Percentiles rank a stretch among this genome's conserved stretches.
Evolutionary conservation across 2,797 vertebrate genomes (phyloP).

Genomic region (Ataeniobius toweri): DNA sequence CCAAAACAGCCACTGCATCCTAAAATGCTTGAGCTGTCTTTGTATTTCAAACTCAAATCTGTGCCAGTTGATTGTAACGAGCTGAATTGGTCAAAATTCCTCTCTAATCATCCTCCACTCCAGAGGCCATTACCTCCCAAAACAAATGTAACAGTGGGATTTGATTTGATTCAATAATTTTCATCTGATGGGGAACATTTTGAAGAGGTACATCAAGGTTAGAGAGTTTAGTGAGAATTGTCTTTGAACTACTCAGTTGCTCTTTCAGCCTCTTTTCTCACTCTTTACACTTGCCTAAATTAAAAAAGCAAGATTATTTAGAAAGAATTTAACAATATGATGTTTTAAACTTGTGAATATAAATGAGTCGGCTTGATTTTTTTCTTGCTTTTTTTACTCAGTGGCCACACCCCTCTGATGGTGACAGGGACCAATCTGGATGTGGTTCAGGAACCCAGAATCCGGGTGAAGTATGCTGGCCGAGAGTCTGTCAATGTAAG

Average conservation of each 20-base stretch:
- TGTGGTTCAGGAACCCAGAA: conserved; percentile 95
- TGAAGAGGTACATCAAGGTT: conserved; percentile 23
- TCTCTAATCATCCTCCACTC: conserved; percentile 62
- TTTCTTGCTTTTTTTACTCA: conserved; percentile 48
- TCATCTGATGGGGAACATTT: conserved; percentile 33
- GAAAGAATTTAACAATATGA: neutral
- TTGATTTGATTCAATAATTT: conserved; percentile 38
- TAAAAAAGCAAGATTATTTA: neutral
- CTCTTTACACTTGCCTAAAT: neutral
- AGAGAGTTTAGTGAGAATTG: conserved; percentile 32
- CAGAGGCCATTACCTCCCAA: conserved; percentile 61
- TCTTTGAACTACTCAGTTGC: conserved; percentile 8
- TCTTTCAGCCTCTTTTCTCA: neutral
- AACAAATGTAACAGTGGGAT: conserved; percentile 45
- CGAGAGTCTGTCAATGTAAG: conserved; percentile 96
- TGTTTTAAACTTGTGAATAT: neutral
- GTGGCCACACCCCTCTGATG: conserved; percentile 92
- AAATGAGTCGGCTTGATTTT: neutral
- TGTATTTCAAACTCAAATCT: conserved; percentile 46
- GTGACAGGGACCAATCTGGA: conserved; percentile 95
- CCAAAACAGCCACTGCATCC: conserved; percentile 47
- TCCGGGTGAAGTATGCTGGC: conserved; percentile 92
- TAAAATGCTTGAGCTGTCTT: conserved; percentile 27
- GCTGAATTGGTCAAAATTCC: conserved; percentile 60
- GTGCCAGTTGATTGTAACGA: conserved; percentile 47